Evolutionary conservation across 2,797 vertebrate genomes (phyloP).

Genomic region (Sciurus vulgaris): DNA sequence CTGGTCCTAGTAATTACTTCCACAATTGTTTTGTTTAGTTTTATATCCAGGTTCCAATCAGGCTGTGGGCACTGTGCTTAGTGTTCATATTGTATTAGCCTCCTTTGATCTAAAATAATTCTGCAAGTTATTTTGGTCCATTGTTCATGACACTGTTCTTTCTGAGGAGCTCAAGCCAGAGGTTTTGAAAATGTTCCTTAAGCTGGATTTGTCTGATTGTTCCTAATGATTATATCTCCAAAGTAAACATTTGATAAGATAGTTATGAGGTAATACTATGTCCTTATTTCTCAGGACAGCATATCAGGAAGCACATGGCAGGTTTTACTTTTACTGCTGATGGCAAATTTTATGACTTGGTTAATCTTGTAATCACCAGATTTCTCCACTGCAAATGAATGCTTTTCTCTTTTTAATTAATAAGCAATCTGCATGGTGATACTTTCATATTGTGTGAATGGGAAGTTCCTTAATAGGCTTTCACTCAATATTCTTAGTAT

Average conservation of each 20-base stretch:
- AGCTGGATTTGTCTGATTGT: neutral
- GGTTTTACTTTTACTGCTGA: constrained; percentile 18
- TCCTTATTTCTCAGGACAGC: neutral
- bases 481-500: neutral
- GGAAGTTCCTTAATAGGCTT: neutral
- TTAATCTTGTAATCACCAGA: neutral
- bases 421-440: neutral
- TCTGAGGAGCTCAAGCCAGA: neutral
- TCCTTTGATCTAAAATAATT: neutral
- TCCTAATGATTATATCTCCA: neutral
- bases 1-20: neutral
- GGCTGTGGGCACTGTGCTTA: too few species aligned
- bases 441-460: neutral
- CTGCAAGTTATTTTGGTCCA: neutral
- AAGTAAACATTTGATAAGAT: neutral
- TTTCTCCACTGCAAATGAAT: neutral
- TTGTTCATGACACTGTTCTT: neutral
- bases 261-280: neutral
- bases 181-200: neutral
- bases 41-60: too few species aligned
- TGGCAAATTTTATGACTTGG: neutral
- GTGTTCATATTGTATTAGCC: neutral
- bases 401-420: constrained; percentile 31
- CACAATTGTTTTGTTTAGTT: neutral
- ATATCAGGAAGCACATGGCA: neutral